Base-by-base conservation (phyloP, 2,113 vertebrate species). In the Synchiropus splendidus region DNA sequence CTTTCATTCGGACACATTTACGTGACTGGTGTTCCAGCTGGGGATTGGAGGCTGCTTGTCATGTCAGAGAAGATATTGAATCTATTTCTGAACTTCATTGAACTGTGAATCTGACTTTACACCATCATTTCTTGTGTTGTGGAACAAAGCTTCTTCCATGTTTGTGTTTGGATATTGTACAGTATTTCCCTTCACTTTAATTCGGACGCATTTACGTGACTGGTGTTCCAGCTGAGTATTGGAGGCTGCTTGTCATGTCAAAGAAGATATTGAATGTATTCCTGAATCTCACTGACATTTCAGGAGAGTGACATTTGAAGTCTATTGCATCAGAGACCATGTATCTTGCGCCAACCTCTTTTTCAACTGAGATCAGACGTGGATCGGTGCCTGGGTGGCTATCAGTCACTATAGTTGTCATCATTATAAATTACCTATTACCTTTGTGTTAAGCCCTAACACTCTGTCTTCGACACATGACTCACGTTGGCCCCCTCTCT, bases 381-480 rank as follows among this genome's bases (percentile, higher is more conserved):
- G 17, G 44, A 37, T 43, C 46, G 31, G 55, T 58, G 45, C 50
- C 39, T 33, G 39, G 21, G 44, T 16, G 42, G 15, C 61, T 58
- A 54, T 64, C 45, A 57, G 46, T 69, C 56, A 53, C 16, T 17
- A 18, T 35, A 11, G 31, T 43, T 53, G 42, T 64, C 65, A 67
- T 56, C 45, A 55, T 51, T 62, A 54, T 37, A 58, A 70, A 72
- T 75, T 34, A 63, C 42, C 58, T 35, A 27, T 58, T 58, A 39
- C 58, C 47, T 66, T 39, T 49, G 62, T 67, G 58, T 51, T 30
- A 51, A 58, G 73, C 72, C 67, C 51, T 51, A 43, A 32, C 46
- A 58, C 40, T 40, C 48, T 18, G 42, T 49, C 40, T 49, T 2
- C 48, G 36, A 47, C 31, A 52, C 41, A 13, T 39, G 50, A 45